These are phyloP conservation scores for Lacerta agilis DNA, from an alignment of 2,797 vertebrate species.

Conservation along the genomic window DNA sequence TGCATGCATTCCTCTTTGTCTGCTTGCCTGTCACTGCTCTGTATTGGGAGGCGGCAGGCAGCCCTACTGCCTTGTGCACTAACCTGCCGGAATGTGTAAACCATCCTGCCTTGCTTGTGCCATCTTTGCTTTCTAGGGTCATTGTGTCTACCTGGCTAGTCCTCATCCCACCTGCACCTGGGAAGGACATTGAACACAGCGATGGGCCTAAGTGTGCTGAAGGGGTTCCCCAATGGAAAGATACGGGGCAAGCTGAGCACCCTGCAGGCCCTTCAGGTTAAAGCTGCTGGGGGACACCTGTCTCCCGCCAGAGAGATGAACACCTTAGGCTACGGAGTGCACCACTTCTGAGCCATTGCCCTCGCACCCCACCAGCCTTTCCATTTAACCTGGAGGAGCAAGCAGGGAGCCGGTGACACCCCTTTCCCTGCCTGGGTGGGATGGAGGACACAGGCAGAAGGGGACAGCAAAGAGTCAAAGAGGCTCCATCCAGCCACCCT, in stretches of 20 bases:
- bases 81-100: background rate
- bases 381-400: background rate
- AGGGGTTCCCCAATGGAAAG: background rate
- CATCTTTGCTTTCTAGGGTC: constrained; percentile 15
- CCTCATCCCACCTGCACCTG: constrained; percentile 24
- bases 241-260: background rate
- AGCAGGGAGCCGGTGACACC: background rate
- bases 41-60: background rate
- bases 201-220: background rate
- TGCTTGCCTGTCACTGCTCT: background rate
- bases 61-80: background rate
- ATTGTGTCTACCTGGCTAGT: background rate
- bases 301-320: background rate
- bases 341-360: background rate
- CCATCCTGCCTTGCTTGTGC: background rate
- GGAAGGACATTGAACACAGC: constrained; percentile 5
- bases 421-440: constrained; percentile 10
- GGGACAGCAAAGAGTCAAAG: constrained; percentile 9
- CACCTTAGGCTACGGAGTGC: background rate
- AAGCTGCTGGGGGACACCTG: background rate
- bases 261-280: background rate
- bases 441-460: constrained; percentile 17
- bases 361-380: background rate
- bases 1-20: constrained; percentile 28
- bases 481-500: constrained; percentile 48